phyloP scores from a whole-genome alignment of 2,113 vertebrate genomes.

The Cichladusa arquata region DNA sequence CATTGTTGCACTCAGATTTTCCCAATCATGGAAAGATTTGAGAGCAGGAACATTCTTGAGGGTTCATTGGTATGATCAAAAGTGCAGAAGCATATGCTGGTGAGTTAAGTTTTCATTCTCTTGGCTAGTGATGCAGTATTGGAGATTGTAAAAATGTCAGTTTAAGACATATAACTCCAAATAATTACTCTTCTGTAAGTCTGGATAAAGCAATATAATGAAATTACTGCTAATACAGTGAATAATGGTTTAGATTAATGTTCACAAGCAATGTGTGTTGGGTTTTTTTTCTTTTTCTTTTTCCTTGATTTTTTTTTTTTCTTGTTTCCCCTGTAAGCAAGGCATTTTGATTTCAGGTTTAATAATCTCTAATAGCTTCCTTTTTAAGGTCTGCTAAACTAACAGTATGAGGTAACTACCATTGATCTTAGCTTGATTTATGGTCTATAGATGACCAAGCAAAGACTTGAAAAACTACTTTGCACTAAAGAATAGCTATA shows the following conservation, averaged over 20 bases:
- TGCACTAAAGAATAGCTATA: conserved; percentile 22
- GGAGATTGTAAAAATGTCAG: neutral
- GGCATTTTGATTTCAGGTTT: conserved; percentile 3
- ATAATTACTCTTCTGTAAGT: neutral
- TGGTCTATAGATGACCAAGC: conserved; percentile 35
- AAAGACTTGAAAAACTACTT: conserved; percentile 31
- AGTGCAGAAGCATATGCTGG: neutral
- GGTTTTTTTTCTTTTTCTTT: neutral
- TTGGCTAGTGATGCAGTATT: neutral
- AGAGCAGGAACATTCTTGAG: neutral
- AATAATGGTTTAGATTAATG: conserved; percentile 1
- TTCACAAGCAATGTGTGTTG: neutral
- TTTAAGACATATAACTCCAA: neutral
- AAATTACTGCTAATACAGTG: neutral
- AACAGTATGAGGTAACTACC: neutral
- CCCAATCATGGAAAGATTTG: neutral
- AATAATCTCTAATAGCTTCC: conserved; percentile 7
- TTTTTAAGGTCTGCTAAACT: conserved; percentile 33
- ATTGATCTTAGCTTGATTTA: conserved; percentile 56
- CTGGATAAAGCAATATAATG: neutral
- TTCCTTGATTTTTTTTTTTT: neutral
- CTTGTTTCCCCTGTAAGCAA: neutral
- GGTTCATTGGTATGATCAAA: neutral
- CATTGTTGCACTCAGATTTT: neutral
- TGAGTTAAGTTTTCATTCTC: conserved; percentile 3